A percentile compares a stretch with the other conserved stretches of the same genome.
These are phyloP conservation scores for Melinopterus prodromus DNA, from an alignment of 2,888 invertebrate genomes.

Conservation along the genomic window DNA sequence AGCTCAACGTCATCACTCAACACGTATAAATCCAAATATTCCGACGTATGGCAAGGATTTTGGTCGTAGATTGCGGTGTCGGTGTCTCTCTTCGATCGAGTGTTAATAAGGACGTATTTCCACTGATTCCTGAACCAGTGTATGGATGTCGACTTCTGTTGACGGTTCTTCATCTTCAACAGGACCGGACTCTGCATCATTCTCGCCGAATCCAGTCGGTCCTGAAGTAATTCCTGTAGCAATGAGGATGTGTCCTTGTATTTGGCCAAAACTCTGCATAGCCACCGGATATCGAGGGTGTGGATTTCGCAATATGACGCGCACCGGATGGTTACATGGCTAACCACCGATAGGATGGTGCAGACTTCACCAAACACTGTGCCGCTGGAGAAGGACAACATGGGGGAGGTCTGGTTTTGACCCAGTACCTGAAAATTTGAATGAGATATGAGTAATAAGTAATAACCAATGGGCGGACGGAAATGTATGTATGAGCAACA, in stretches of 20 bases:
- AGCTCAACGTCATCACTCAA: conserved; percentile 45
- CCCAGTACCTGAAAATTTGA: conserved; percentile 48
- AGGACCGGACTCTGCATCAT: conserved; percentile 29
- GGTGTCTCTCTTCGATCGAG: conserved; percentile 11
- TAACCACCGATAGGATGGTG: conserved; percentile 60
- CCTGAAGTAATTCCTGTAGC: conserved; percentile 7
- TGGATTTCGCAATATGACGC: conserved; percentile 64
- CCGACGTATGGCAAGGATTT: conserved; percentile 38
- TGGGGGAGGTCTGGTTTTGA: conserved; percentile 65
- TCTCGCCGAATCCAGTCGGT: conserved; percentile 28
- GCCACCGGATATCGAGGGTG: conserved; percentile 54
- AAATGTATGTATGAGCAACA: too few species aligned
- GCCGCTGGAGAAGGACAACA: conserved; percentile 65
- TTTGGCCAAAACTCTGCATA: conserved; percentile 33
- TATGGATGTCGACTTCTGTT: conserved; percentile 30
- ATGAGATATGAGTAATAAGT: neutral
- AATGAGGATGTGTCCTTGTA: conserved; percentile 26
- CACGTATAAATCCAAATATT: conserved; percentile 45
- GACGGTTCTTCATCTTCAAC: conserved; percentile 30
- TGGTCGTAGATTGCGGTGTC: conserved; percentile 6
- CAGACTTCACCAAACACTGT: conserved; percentile 65
- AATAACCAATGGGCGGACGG: too few species aligned
- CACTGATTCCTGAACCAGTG: conserved; percentile 32
- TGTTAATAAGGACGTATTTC: conserved; percentile 20
- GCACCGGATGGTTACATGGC: conserved; percentile 37